Conservation (phyloP, 1,140 invertebrate species). For the Teleopsis dalmanni region DNA sequence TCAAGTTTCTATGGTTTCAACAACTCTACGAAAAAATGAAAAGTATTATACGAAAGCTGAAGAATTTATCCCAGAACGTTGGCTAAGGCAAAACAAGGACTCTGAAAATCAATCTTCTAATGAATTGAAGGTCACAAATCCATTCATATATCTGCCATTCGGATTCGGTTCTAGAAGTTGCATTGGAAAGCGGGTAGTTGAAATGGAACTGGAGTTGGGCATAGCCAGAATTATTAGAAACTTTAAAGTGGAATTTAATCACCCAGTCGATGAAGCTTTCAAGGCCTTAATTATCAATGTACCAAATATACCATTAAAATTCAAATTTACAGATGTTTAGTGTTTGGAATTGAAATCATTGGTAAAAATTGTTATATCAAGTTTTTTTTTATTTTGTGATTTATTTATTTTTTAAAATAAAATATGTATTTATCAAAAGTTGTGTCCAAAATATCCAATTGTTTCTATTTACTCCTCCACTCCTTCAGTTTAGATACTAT, state of each 20-base stretch:
- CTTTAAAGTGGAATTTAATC: constrained; percentile 48
- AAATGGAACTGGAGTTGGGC: constrained; percentile 60
- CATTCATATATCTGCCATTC: constrained; percentile 53
- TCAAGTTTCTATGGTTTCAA: constrained; percentile 47
- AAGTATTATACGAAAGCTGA: constrained; percentile 47
- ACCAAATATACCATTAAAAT: constrained; percentile 37
- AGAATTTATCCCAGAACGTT: constrained; percentile 54
- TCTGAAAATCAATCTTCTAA: neutral
- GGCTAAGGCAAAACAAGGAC: constrained; percentile 45
- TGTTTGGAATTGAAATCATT: too few relatives aligned
- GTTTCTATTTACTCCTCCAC: too few relatives aligned
- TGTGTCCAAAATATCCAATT: too few relatives aligned
- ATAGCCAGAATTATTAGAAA: constrained; percentile 52
- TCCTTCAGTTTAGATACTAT: too few relatives aligned
- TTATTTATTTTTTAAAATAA: too few relatives aligned
- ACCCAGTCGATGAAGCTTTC: constrained; percentile 27
- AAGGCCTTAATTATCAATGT: constrained; percentile 21
- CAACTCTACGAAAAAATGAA: constrained; percentile 39
- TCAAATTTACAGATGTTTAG: constrained; percentile 32
- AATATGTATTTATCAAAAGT: too few relatives aligned
- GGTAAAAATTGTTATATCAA: too few relatives aligned
- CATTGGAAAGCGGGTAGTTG: constrained; percentile 58
- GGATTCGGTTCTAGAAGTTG: constrained; percentile 54
- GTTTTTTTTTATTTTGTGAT: too few relatives aligned
- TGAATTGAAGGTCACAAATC: constrained; percentile 28